These are phyloP conservation scores for Pseudochaenichthys georgianus DNA, from an alignment of 2,797 vertebrate genomes.

Conservation along the genomic window DNA sequence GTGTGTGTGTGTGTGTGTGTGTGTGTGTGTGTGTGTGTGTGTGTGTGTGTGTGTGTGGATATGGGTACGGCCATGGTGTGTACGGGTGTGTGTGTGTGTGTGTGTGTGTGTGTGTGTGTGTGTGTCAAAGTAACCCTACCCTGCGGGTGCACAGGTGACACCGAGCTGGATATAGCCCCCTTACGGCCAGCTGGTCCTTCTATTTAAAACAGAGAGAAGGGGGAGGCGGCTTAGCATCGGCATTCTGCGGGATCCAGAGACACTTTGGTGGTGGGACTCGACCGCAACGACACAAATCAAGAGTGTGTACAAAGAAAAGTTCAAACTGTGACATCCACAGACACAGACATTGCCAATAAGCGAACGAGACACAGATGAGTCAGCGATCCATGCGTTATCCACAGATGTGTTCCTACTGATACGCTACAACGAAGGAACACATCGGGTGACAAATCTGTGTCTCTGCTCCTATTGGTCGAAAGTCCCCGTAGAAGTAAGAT, in stretches of 20 bases:
- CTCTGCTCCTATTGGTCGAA: not conserved
- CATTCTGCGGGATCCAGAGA: conserved; percentile 64
- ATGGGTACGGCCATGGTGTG: no score
- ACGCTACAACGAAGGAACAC: no score
- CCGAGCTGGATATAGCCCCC: conserved; percentile 85
- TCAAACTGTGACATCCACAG: no score
- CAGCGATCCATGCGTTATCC: no score
- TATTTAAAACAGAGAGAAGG: conserved; percentile 83
- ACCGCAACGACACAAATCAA: conserved; percentile 15
- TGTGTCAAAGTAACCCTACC: conserved; percentile 80
- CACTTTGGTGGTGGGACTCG: conserved; percentile 21
- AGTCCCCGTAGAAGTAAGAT: not conserved
- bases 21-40: no score
- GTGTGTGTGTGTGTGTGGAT: no score
- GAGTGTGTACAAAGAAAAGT: not conserved
- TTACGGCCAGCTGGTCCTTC: conserved; percentile 83
- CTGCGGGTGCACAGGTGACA: conserved; percentile 83
- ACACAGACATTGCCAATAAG: no score
- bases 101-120: conserved; percentile 42
- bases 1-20: conserved; percentile 34
- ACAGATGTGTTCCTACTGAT: no score
- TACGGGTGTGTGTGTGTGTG: no score
- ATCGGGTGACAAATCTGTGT: conserved; percentile 4
- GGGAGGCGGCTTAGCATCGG: conserved; percentile 57
- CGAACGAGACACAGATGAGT: no score